Percentiles rank a stretch among this genome's conserved stretches.
These are phyloP conservation scores for Sphaerophoria rueppellii DNA, from an alignment of 2,888 invertebrate genomes.

Conservation along the genomic window DNA sequence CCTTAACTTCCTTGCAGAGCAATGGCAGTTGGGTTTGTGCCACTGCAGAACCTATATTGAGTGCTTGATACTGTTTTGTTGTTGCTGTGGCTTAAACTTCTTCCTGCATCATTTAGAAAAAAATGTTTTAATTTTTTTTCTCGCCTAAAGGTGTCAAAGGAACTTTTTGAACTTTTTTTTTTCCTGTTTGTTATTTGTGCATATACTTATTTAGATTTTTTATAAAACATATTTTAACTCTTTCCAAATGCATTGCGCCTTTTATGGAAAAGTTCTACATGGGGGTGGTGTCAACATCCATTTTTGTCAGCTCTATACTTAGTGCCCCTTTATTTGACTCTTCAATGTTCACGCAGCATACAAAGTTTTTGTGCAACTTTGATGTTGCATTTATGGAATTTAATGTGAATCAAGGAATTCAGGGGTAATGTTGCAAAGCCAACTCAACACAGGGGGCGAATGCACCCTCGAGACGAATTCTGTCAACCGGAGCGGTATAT, in stretches of 20 bases:
- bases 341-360: constrained; percentile 47
- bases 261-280: constrained; percentile 17
- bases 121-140: constrained; percentile 25
- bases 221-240: constrained; percentile 43
- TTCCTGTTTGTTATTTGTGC: not conserved
- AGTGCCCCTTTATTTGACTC: constrained; percentile 41
- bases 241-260: not conserved
- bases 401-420: constrained; percentile 20
- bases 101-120: constrained; percentile 1
- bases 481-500: constrained; percentile 61
- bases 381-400: constrained; percentile 71
- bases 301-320: constrained; percentile 42
- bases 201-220: constrained; percentile 4
- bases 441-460: not conserved
- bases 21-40: not conserved
- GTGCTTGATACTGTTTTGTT: not conserved
- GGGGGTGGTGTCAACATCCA: constrained; percentile 33
- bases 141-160: constrained; percentile 64
- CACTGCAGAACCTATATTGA: not conserved
- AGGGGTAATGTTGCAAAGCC: constrained; percentile 16
- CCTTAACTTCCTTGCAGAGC: not conserved
- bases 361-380: constrained; percentile 46
- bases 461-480: constrained; percentile 67
- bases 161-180: constrained; percentile 41
- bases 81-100: constrained; percentile 8